phyloP scores from a whole-genome alignment of 2,888 invertebrate species.

The Dicyrtomina minuta region DNA sequence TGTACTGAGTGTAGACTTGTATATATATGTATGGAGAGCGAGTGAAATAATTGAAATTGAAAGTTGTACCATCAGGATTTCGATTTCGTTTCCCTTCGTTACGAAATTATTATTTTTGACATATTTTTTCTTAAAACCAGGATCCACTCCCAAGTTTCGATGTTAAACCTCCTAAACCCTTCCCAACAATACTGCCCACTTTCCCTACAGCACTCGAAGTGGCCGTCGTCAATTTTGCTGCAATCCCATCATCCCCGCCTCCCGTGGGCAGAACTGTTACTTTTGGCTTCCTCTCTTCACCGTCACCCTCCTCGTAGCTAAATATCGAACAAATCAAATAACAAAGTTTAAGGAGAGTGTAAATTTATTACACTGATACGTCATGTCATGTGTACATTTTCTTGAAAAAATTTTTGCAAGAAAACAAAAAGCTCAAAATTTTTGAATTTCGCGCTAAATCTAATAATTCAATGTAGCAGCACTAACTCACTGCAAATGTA shows the following conservation, averaged over 20 bases:
- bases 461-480: too few relatives aligned
- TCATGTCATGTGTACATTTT: too few relatives aligned
- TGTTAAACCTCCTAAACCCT: constrained; percentile 85
- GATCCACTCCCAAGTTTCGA: constrained; percentile 75
- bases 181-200: constrained; percentile 85
- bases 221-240: constrained; percentile 75
- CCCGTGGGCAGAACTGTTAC: constrained; percentile 65
- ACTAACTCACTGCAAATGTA: too few relatives aligned
- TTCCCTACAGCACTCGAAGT: constrained; percentile 83
- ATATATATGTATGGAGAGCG: neutral
- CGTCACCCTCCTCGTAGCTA: constrained; percentile 60
- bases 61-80: neutral
- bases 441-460: too few relatives aligned
- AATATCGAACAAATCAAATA: too few relatives aligned
- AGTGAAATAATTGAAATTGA: neutral
- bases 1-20: neutral
- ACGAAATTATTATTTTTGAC: neutral
- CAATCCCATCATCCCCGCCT: constrained; percentile 68
- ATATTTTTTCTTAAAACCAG: constrained; percentile 55
- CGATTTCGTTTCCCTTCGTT: neutral
- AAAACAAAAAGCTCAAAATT: too few relatives aligned
- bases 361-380: too few relatives aligned
- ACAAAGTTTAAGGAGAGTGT: constrained; percentile 53
- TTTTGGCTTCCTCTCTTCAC: constrained; percentile 60
- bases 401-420: too few relatives aligned